These are phyloP conservation scores for Omphaloscelis lunosa DNA, from an alignment of 2,888 invertebrate species.

Conservation along the genomic window DNA sequence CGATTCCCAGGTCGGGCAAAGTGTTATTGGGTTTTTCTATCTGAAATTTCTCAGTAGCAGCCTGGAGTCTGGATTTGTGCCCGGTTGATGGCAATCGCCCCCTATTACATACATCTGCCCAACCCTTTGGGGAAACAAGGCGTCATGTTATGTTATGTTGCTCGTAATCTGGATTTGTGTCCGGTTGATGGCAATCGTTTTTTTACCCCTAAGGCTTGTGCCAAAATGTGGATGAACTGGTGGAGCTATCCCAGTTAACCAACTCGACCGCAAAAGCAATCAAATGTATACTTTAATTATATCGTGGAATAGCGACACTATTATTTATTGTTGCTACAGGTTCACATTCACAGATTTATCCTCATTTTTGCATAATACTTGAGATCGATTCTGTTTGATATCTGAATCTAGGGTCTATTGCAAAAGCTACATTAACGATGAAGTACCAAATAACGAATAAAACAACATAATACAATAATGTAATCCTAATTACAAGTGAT, in stretches of 20 bases:
- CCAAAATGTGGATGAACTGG: background rate
- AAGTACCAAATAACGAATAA: background rate
- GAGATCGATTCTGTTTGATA: background rate
- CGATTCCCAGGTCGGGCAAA: too few relatives aligned
- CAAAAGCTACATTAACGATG: slow-evolving; percentile 7
- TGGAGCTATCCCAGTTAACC: background rate
- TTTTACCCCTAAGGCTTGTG: too few relatives aligned
- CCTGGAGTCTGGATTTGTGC: background rate
- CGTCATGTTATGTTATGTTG: too few relatives aligned
- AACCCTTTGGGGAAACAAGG: too few relatives aligned
- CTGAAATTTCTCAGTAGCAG: background rate
- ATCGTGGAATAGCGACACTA: too few relatives aligned
- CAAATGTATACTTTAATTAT: background rate
- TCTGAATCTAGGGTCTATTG: background rate
- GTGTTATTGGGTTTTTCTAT: too few relatives aligned
- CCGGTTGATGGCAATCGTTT: background rate
- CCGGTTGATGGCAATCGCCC: background rate
- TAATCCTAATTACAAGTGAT: slow-evolving; percentile 36
- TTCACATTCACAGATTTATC: too few relatives aligned
- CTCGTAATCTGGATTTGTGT: background rate
- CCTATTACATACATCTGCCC: too few relatives aligned
- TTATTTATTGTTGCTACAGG: too few relatives aligned
- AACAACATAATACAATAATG: slow-evolving; percentile 28
- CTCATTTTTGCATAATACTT: too few relatives aligned
- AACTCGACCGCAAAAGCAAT: background rate